Conservation (phyloP, 2,888 invertebrate genomes). For the Brenthis ino region DNA sequence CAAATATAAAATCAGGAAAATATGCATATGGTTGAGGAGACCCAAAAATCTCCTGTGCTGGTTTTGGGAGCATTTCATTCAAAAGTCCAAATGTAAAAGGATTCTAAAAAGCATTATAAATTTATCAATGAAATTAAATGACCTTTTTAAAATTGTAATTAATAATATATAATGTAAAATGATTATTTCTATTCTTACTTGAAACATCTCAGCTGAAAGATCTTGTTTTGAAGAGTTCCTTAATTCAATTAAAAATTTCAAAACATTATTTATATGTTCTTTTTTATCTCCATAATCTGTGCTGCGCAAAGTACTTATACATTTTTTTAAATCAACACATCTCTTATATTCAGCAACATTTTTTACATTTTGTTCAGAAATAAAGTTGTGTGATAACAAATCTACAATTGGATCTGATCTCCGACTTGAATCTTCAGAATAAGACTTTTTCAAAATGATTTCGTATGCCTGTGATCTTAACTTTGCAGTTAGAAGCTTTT, state of each 20-base stretch:
- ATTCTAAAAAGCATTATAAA: conserved; percentile 55
- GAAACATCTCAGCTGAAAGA: conserved; percentile 60
- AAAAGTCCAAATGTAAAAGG: conserved; percentile 74
- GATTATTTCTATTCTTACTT: conserved; percentile 50
- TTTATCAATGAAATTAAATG: neutral
- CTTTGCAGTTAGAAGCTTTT: conserved; percentile 56
- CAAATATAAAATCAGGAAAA: conserved; percentile 72
- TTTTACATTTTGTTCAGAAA: conserved; percentile 59
- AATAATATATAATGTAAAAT: too few relatives aligned
- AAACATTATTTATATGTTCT: conserved; percentile 54
- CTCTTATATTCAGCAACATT: conserved; percentile 69
- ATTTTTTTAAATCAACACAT: conserved; percentile 59
- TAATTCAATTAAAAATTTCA: conserved; percentile 61
- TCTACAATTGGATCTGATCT: conserved; percentile 63
- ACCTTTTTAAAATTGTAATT: neutral
- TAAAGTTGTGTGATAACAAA: conserved; percentile 64
- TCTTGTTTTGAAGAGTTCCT: conserved; percentile 61
- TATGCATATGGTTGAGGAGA: conserved; percentile 74
- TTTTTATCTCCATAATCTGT: conserved; percentile 57
- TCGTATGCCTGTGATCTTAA: conserved; percentile 71
- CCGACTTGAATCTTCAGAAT: conserved; percentile 48
- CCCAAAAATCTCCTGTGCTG: conserved; percentile 60
- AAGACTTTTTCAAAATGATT: conserved; percentile 69
- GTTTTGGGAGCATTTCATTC: conserved; percentile 73
- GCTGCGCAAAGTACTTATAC: conserved; percentile 55